Evolutionary conservation across 2,797 vertebrate species (phyloP), one percentile per base, ranked within the genome.

Genomic region (Acanthiza pusilla): DNA sequence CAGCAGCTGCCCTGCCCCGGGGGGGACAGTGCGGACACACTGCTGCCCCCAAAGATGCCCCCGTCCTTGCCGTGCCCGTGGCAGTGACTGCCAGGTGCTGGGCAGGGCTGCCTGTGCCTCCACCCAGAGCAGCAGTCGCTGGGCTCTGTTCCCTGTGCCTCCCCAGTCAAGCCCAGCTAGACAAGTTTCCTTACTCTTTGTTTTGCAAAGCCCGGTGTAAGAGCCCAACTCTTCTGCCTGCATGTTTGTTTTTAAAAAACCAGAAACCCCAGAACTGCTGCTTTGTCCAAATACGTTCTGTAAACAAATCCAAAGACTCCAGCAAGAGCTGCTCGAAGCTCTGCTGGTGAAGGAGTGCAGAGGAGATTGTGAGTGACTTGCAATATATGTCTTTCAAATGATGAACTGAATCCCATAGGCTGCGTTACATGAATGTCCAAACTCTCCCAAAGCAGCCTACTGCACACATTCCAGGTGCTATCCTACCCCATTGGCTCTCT

Each of bases 1-100:
- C 73, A 61, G 93, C 80, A 84, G 93, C 94, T 87, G 94, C 92
- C 94, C 89, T 85, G 91, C 89, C 94, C 79, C 5, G 8, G 45
- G 60, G 40, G 63, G 53, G 13, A 66, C 60, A 80, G 62, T 81
- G 77, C 75, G 76, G 55, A 61, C 47, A 34, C 30, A 8, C 25
- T 16, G 74, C 51, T 57, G 62, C 27, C 68, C 57, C 58, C n/a
- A 11, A 23, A 75, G 54, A 32, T 26, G 62, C 22, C 22, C 57
- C 72, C 23, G 26, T 45, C n/a, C 84, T 15, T 17, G 60, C 65
- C 8, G 2, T 13, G 65, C n/a, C 65, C 6, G 1, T 7, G 51
- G 86, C 65, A 55, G 66, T 1, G 38, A 11, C 21, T 40, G 71
- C 5, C 58, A 8, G 50, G 62, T 1, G 0, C 5, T 22, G 58